A percentile compares a stretch with the other conserved stretches of the same genome.
phyloP scores from a whole-genome alignment of 2,113 vertebrate species.

The Phalacrocorax carbo region DNA sequence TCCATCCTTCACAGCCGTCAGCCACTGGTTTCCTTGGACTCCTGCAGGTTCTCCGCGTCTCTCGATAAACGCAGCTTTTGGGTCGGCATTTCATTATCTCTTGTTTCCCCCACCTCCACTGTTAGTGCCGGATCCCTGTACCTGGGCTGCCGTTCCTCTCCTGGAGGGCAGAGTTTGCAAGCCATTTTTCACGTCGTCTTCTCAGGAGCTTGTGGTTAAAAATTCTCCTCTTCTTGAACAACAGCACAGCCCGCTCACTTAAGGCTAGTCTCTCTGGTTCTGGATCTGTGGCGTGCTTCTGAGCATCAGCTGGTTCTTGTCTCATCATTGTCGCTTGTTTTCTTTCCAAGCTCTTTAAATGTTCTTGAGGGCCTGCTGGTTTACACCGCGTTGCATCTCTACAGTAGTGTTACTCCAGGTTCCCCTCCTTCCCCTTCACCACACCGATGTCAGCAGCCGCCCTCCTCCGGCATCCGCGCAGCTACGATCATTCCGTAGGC shows the following conservation, averaged over 20 bases:
- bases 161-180: background rate
- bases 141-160: background rate
- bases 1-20: background rate
- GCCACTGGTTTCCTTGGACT: background rate
- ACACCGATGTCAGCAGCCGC: background rate
- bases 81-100: background rate
- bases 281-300: background rate
- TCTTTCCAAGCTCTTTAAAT: background rate
- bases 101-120: background rate
- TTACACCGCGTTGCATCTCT: background rate
- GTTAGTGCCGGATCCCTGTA: background rate
- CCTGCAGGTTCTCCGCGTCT: background rate
- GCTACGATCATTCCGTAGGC: rapidly evolving
- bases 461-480: background rate
- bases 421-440: background rate
- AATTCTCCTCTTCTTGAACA: background rate
- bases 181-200: background rate
- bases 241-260: background rate
- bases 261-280: background rate
- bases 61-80: background rate
- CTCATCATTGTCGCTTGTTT: rapidly evolving
- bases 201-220: background rate
- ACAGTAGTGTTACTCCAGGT: background rate
- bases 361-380: background rate
- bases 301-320: background rate